phyloP scores from a whole-genome alignment of 2,797 vertebrate genomes.

The Sebastes trivittatus region DNA sequence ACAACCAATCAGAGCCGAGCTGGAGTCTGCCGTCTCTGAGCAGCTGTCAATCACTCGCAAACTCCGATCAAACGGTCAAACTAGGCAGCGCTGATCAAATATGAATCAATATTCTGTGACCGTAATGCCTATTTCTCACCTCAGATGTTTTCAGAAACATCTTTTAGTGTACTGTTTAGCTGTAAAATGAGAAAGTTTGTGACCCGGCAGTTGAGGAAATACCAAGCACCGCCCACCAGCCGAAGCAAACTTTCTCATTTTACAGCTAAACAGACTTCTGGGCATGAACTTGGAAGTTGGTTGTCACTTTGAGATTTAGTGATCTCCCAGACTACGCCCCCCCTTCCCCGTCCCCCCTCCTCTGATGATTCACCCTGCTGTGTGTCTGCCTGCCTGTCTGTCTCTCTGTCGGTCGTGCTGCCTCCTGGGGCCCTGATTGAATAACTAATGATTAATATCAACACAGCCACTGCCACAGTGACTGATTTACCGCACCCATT shows the following conservation, averaged over 20 bases:
- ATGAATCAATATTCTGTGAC: no score
- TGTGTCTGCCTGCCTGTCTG: conserved; percentile 19
- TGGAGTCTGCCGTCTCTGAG: no score
- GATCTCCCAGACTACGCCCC: conserved; percentile 43
- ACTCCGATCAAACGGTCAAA: no score
- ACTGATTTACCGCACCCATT: conserved; percentile 54
- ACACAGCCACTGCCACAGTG: conserved; percentile 42
- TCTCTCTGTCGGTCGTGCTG: conserved; percentile 41
- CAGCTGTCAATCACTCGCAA: no score
- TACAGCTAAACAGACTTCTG: neutral
- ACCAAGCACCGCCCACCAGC: no score
- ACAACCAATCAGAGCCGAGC: no score
- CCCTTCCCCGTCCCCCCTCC: neutral
- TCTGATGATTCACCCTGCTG: conserved; percentile 67
- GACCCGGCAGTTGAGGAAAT: no score
- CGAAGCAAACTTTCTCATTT: no score
- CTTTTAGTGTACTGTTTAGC: no score
- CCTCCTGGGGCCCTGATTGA: conserved; percentile 55
- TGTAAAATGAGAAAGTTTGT: no score
- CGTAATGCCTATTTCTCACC: neutral
- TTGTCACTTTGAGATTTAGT: conserved; percentile 53
- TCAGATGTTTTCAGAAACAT: no score
- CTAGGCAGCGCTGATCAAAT: no score
- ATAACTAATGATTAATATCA: conserved; percentile 74
- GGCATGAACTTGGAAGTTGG: conserved; percentile 36